These are phyloP conservation scores for Andrena hattorfiana DNA, from an alignment of 2,888 invertebrate species.

Conservation along the genomic window DNA sequence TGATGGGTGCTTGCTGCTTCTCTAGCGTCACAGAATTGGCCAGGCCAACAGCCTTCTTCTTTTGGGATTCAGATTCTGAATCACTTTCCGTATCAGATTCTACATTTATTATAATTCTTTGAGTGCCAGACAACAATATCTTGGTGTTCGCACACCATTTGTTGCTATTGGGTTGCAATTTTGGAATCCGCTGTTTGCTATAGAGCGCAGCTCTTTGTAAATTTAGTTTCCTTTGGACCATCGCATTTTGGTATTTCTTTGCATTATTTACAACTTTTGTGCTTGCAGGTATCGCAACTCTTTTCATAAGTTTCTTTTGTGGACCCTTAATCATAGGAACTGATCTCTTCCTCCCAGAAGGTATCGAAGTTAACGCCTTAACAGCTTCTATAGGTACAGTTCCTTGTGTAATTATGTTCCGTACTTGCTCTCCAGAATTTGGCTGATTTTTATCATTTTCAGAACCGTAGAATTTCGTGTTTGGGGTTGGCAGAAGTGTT, in stretches of 20 bases:
- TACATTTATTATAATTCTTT: conserved; percentile 79
- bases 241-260: conserved; percentile 78
- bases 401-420: not conserved
- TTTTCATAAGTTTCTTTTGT: conserved; percentile 75
- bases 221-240: conserved; percentile 75
- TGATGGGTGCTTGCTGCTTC: conserved; percentile 46
- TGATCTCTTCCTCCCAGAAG: conserved; percentile 61
- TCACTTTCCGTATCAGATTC: conserved; percentile 81
- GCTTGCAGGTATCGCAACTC: conserved; percentile 71
- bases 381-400: not conserved
- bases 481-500: not conserved
- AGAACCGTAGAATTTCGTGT: not conserved
- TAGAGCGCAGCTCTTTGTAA: conserved; percentile 72
- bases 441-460: conserved; percentile 43
- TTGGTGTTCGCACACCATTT: conserved; percentile 67
- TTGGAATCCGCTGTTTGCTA: conserved; percentile 65
- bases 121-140: conserved; percentile 61
- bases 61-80: conserved; percentile 70
- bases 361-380: not conserved
- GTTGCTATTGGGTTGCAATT: conserved; percentile 67
- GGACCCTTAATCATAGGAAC: conserved; percentile 55
- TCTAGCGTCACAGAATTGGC: conserved; percentile 11
- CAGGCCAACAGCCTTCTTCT: conserved; percentile 4
- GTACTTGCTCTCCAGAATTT: not conserved
- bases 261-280: conserved; percentile 80